Percentiles rank a stretch among this genome's conserved stretches.
phyloP scores from a whole-genome alignment of 2,797 vertebrate genomes.

The Columba guinea region DNA sequence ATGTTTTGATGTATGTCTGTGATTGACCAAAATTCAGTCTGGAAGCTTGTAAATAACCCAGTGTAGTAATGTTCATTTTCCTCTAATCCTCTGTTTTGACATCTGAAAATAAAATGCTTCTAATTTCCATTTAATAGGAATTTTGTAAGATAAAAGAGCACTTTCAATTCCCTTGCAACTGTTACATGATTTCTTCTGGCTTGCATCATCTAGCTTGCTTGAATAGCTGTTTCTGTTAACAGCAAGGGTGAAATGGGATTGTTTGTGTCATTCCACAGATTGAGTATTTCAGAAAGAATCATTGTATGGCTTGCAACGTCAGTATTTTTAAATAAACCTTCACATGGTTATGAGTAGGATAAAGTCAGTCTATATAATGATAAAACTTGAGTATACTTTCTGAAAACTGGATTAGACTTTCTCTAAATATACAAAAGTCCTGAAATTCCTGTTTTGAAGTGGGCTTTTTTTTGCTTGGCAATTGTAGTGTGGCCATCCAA shows the following conservation, averaged over 20 bases:
- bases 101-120: constrained; percentile 34
- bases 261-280: constrained; percentile 40
- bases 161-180: constrained; percentile 29
- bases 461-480: background rate
- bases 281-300: constrained; percentile 16
- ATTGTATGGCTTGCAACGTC: constrained; percentile 43
- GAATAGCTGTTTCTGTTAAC: background rate
- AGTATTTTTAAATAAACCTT: constrained; percentile 50
- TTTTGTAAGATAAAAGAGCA: background rate
- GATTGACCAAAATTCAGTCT: constrained; percentile 8
- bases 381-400: constrained; percentile 46
- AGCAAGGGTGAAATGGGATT: background rate
- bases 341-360: constrained; percentile 33
- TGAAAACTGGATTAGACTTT: constrained; percentile 40
- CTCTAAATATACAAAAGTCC: constrained; percentile 52
- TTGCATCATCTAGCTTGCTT: constrained; percentile 12
- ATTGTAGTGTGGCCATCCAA: background rate
- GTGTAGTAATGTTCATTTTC: constrained; percentile 6
- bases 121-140: constrained; percentile 46
- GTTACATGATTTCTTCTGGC: constrained; percentile 34
- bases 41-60: constrained; percentile 40
- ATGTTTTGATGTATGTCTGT: constrained; percentile 5
- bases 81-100: constrained; percentile 55
- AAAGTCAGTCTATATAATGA: constrained; percentile 41
- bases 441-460: constrained; percentile 40